phyloP scores from a whole-genome alignment of 1,140 invertebrate species.

The Penaeus chinensis region DNA sequence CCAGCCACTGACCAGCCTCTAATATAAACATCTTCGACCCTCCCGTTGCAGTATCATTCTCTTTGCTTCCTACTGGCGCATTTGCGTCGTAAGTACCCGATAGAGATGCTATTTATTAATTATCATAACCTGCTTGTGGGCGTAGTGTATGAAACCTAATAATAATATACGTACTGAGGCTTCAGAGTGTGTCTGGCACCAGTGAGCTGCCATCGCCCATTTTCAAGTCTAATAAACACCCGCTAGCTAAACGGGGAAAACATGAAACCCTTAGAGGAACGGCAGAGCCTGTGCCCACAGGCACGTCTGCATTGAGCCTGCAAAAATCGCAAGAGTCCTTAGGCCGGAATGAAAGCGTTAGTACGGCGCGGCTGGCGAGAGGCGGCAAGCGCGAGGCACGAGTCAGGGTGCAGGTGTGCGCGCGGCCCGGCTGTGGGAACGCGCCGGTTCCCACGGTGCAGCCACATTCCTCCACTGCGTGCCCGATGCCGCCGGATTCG shows the following conservation, averaged over 20 bases:
- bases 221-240: background rate
- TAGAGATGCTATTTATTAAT: slow-evolving; percentile 5
- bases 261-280: no score
- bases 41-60: background rate
- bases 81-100: no score
- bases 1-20: slow-evolving; percentile 36
- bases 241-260: background rate
- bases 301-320: no score
- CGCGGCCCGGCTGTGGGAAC: slow-evolving; percentile 55
- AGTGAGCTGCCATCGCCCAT: slow-evolving; percentile 12
- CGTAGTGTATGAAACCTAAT: slow-evolving; percentile 44
- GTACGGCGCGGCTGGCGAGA: slow-evolving; percentile 27
- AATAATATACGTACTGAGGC: slow-evolving; percentile 58
- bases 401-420: slow-evolving; percentile 59
- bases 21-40: slow-evolving; percentile 10
- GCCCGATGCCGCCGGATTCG: slow-evolving; percentile 20
- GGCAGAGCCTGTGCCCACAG: background rate
- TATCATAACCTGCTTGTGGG: slow-evolving; percentile 38
- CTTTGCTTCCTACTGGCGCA: no score
- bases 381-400: slow-evolving; percentile 50
- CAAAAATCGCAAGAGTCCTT: no score
- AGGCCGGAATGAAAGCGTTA: background rate
- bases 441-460: slow-evolving; percentile 56
- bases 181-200: slow-evolving; percentile 51
- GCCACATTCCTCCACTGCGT: slow-evolving; percentile 48